These are phyloP conservation scores for Caenorhabditis inopinata DNA, from an alignment of 1,140 invertebrate genomes.

Conservation along the genomic window DNA sequence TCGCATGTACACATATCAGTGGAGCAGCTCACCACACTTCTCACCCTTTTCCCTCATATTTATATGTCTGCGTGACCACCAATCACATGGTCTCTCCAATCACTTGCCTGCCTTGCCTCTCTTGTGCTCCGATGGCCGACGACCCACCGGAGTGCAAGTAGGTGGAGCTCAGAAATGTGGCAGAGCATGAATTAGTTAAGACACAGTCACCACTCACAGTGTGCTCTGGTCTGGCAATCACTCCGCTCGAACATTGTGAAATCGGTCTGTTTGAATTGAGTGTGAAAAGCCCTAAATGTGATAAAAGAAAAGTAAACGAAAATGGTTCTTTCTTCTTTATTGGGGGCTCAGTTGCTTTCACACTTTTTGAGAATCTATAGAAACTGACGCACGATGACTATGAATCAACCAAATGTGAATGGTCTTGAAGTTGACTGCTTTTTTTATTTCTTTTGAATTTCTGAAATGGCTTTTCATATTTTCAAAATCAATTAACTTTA, in stretches of 20 bases:
- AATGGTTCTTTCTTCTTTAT: neutral
- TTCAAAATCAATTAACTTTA: too few species aligned
- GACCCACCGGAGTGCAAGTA: neutral
- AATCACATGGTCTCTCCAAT: conserved; percentile 19
- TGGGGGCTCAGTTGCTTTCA: too few species aligned
- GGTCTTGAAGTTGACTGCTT: too few species aligned
- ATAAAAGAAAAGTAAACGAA: neutral
- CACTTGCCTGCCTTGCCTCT: neutral
- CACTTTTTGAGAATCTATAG: too few species aligned
- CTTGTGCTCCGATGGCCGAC: neutral
- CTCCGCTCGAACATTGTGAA: neutral
- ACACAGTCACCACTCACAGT: too few species aligned
- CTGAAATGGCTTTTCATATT: too few species aligned
- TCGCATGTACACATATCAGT: neutral
- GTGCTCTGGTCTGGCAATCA: neutral
- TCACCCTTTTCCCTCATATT: neutral
- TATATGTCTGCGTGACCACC: neutral
- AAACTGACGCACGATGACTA: too few species aligned
- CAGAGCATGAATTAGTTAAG: neutral
- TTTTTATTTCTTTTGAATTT: too few species aligned
- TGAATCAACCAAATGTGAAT: too few species aligned
- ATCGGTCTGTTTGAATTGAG: conserved; percentile 6
- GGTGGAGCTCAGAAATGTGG: neutral
- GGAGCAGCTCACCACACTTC: neutral
- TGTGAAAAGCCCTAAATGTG: neutral